Evolutionary conservation across 2,797 vertebrate species (phyloP), one percentile per base, ranked within the genome.

Genomic region (Chlorospingus semifuscus): DNA sequence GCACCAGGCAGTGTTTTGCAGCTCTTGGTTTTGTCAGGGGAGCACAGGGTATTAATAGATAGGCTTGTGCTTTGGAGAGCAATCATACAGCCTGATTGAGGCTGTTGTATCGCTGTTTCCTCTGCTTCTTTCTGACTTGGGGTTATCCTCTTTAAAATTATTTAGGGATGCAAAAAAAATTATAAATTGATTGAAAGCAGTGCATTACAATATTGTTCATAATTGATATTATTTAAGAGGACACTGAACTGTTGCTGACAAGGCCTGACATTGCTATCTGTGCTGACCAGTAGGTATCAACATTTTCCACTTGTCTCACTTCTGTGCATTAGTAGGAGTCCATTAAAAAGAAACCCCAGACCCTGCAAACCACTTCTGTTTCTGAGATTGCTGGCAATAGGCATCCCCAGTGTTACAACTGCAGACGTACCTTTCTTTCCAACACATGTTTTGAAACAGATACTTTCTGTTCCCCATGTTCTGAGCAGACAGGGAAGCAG

Each of bases 401-500:
- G 42, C 8, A 59, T 61, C 42, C 30, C 71, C 70, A 55, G 29
- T 2, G 32, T 22, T 29, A 50, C 1, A 3, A 14, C 49, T 44
- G 32, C 26, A 70, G 47, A 55, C 1, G 1, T 4, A 24, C 15
- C 0, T 0, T 26, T 83, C 46, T 65, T 57, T 53, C 52, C 47
- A 63, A 36, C 15, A 55, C 0, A 2, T 36, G 2, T 47, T 81
- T 26, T 39, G 39, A 88, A 50, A 10, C 0, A 1, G 22, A 23
- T 10, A 22, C 17, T 61, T 82, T 56, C 66, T 37, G 34, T 69
- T 84, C 69, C 13, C 49, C 56, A 32, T 34, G n/a, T 34, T 78
- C 69, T 0, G 5, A 55, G 63, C 0, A 0, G n/a, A 69, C 12
- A 9, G 27, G 9, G 18, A 34, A 66, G 14, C 11, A 5, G 12